Base-by-base conservation (phyloP, 1,140 invertebrate genomes). In the Ceratina calcarata region DNA sequence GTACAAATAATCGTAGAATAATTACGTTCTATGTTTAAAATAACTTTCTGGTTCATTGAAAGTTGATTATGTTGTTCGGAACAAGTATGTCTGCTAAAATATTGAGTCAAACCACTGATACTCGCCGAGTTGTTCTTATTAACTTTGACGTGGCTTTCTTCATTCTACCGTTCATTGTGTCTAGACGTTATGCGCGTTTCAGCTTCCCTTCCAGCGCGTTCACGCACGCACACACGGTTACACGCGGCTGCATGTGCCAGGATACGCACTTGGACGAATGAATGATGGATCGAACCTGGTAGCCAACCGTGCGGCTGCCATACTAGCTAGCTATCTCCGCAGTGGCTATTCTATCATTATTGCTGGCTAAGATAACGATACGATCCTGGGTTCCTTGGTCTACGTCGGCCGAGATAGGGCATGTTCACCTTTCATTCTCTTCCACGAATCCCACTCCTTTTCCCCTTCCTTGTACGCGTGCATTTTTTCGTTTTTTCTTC, bases 311-410 rank as follows among this genome's bases (percentile, higher is more conserved):
- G n/a, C 51, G n/a, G 18, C 16, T 22, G 49, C 45, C 20, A 8
- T 22, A 12, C 22, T 16, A 18, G 37, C 60, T 20, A 20, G 32
- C 24, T 51, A 75, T 51, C 66, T 64, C 18, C 49, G 70, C 65
- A 85, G 81, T 74, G 66, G 72, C 65, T 72, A 73, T 85, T 85
- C 79, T 76, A 80, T 85, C 83, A 82, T 80, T 85, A 85, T 85
- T 71, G 79, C 15, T 15, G 16, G 18, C 60, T 13, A 57, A 61
- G 80, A 70, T 80, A 81, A 84, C 74, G 73, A 62, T 81, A 57
- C 45, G 53, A 62, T 57, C 32, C 7, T n/a, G 24, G 15, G 67
- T 78, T 77, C 60, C 58, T 61, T 49, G 49, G 68, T n/a, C 49
- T 62, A 71, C 49, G 76, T 78, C 76, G 55, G 57, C 32, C 71